phyloP scores from a whole-genome alignment of 1,140 invertebrate genomes.

The Ephestia elutella region DNA sequence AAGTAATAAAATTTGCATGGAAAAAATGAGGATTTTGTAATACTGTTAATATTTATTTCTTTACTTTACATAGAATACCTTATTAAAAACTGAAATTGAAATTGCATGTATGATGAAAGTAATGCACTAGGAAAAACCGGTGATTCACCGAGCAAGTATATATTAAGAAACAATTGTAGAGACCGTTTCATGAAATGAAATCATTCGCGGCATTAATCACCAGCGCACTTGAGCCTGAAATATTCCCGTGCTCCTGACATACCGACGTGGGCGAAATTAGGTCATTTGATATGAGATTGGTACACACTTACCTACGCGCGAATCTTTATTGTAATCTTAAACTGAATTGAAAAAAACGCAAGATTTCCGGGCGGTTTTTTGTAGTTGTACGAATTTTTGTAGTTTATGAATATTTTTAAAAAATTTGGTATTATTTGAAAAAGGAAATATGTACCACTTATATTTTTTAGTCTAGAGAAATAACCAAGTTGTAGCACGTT shows the following conservation, averaged over 20 bases:
- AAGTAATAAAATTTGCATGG: too few species aligned
- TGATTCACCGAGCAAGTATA: neutral
- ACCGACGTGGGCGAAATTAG: neutral
- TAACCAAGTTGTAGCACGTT: too few species aligned
- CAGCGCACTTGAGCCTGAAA: neutral
- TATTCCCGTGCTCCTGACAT: neutral
- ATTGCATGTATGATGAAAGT: neutral
- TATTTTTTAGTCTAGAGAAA: too few species aligned
- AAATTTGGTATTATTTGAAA: too few species aligned
- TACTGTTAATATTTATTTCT: too few species aligned
- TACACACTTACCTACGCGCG: neutral
- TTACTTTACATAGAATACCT: too few species aligned
- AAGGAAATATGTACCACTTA: too few species aligned
- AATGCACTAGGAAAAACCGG: neutral
- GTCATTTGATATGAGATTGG: neutral
- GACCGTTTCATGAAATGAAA: neutral
- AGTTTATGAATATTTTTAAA: too few species aligned
- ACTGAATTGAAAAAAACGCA: too few species aligned
- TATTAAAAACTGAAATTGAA: neutral
- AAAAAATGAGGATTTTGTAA: too few species aligned
- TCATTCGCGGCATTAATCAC: conserved; percentile 1
- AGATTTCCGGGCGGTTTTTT: neutral
- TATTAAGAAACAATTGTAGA: neutral
- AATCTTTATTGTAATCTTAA: neutral
- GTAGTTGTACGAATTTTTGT: neutral